Base-by-base conservation (phyloP, 2,113 vertebrate species). In the Nycticebus coucang region DNA sequence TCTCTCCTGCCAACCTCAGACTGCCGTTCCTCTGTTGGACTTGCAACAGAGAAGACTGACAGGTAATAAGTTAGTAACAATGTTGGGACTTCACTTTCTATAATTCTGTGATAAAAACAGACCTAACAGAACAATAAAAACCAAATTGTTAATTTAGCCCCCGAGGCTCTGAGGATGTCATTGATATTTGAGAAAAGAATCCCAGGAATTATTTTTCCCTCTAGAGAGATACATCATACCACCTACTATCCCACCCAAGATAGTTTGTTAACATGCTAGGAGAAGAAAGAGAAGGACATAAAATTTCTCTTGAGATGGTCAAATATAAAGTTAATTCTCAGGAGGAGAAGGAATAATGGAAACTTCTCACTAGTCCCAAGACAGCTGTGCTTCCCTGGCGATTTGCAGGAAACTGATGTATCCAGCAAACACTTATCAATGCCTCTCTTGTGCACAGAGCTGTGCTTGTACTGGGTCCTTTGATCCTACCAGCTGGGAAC, bases 371-470 rank as follows among this genome's bases (percentile, higher is more conserved):
- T 37, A 45, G 14, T 41, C 7, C 64, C 80, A 69, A 55, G 26
- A 53, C 50, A 26, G 11, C 15, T 57, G 11, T 10, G 11, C 4
- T 12, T 83, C 60, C 53, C 71, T 64, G 55, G 17, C 8, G 0
- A 26, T 78, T 10, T 24, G 19, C 0, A 2, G 41, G 53, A 41
- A 19, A 15, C 19, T 72, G 45, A 53, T 53, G 19, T 7, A 50
- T 5, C 50, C 28, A 7, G 35, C 1, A 50, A 37, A 19, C 33
- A 59, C 87, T 17, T 30, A 19, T 24, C 15, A 26, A 22, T 28
- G 33, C 11, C 8, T 2, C 33, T 69, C 0, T 0, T 24, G 50
- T 18, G 33, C 33, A 24, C 14, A 0, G 7, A 24, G 0, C 17
- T 41, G 57, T 45, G 6, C 19, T 66, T 5, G 19, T 18, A 0